These are phyloP conservation scores for Poicephalus meyeri DNA, from an alignment of 2,113 vertebrate species.

Conservation along the genomic window DNA sequence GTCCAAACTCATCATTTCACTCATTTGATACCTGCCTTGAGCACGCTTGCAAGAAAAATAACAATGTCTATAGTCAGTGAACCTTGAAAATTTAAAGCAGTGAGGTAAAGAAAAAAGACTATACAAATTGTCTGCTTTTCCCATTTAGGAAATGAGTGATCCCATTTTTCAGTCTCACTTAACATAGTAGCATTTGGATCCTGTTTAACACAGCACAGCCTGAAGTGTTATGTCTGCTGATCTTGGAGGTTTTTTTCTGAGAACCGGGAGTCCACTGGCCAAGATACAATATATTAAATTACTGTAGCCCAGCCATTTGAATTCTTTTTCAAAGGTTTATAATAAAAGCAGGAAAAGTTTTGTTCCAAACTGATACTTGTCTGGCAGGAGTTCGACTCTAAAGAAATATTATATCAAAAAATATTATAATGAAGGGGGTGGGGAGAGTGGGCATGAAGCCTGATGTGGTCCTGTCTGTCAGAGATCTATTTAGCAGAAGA, in stretches of 20 bases:
- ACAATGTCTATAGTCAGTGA: not conserved
- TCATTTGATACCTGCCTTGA: not conserved
- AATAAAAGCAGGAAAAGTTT: constrained; percentile 44
- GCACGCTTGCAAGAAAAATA: not conserved
- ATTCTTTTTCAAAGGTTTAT: constrained; percentile 9
- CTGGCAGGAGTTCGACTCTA: not conserved
- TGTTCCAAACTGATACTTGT: constrained; percentile 8
- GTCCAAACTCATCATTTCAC: not conserved
- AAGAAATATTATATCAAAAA: not conserved
- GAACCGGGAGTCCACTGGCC: not conserved
- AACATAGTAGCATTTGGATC: not conserved
- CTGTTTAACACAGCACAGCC: not conserved
- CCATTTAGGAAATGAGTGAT: not conserved
- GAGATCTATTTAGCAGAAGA: not conserved
- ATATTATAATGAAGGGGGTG: not conserved
- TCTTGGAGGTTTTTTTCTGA: not conserved
- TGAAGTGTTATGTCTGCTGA: constrained; percentile 33
- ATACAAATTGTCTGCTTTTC: not conserved
- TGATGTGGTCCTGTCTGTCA: not conserved
- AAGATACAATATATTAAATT: not conserved
- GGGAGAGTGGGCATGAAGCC: not conserved
- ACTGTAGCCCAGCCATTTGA: constrained; percentile 1
- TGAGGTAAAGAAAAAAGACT: not conserved
- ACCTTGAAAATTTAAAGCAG: not conserved
- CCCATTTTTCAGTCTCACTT: not conserved